These are phyloP conservation scores for Sebastes cheni DNA, from an alignment of 2,797 vertebrate genomes.

Conservation along the genomic window DNA sequence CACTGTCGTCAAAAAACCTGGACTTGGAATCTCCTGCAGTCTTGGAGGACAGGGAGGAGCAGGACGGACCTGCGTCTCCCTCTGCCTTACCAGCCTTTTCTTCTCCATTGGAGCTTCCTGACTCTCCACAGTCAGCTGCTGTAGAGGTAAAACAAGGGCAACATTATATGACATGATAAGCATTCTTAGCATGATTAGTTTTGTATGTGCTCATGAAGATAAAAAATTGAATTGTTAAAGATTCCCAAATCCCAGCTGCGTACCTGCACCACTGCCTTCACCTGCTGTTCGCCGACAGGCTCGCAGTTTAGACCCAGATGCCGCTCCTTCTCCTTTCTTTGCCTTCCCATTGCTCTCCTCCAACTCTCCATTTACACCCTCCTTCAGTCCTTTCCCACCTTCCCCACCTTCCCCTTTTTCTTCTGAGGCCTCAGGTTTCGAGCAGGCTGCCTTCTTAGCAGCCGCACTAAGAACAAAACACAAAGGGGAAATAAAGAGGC, in stretches of 20 bases:
- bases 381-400: conserved; percentile 78
- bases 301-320: conserved; percentile 75
- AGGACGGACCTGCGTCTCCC: conserved; percentile 94
- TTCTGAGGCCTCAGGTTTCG: conserved; percentile 58
- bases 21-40: conserved; percentile 89
- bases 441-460: conserved; percentile 77
- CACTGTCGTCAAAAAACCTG: conserved; percentile 98
- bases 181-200: too few species aligned
- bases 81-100: conserved; percentile 84
- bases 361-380: conserved; percentile 83
- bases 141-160: neutral
- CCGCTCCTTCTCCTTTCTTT: conserved; percentile 56
- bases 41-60: conserved; percentile 90
- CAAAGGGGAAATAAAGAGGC: neutral
- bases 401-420: conserved; percentile 78
- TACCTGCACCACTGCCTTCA: conserved; percentile 62
- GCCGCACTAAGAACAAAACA: conserved; percentile 52
- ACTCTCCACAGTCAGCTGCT: conserved; percentile 51
- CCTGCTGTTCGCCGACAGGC: conserved; percentile 76
- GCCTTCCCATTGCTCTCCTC: conserved; percentile 85
- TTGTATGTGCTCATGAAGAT: neutral
- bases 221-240: neutral
- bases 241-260: neutral
- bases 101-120: conserved; percentile 76
- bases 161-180: too few species aligned